Evolutionary conservation across 2,113 vertebrate genomes (phyloP).

Genomic region (Dipodomys merriami): DNA sequence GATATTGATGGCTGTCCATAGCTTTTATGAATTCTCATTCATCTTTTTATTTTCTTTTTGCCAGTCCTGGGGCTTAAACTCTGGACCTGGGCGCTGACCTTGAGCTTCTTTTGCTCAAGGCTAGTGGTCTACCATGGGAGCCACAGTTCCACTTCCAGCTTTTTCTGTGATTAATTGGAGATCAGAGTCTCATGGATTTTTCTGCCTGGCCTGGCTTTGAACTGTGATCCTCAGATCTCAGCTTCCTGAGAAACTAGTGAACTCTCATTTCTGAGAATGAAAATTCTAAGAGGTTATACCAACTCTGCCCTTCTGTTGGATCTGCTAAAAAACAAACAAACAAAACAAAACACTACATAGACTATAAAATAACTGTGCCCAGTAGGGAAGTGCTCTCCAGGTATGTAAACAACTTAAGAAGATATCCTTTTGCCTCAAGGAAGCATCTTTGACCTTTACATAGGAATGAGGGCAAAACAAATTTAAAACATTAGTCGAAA

Average conservation of each 20-base stretch:
- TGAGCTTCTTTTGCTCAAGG: too few relatives aligned
- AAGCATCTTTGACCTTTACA: constrained; percentile 45
- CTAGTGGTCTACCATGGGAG: too few relatives aligned
- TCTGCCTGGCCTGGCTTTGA: too few relatives aligned
- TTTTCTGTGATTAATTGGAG: too few relatives aligned
- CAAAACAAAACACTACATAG: background rate
- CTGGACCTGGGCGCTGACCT: too few relatives aligned
- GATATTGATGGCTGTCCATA: background rate
- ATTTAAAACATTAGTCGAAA: background rate
- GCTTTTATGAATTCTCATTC: background rate
- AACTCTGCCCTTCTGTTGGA: constrained; percentile 17
- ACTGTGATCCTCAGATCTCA: too few relatives aligned
- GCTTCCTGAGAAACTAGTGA: too few relatives aligned
- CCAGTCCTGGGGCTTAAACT: too few relatives aligned
- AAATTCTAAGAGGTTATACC: background rate
- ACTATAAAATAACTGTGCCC: constrained; percentile 1
- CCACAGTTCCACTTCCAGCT: too few relatives aligned
- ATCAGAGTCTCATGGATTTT: too few relatives aligned
- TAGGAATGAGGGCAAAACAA: constrained; percentile 11
- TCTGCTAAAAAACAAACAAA: constrained; percentile 2
- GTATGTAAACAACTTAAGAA: constrained; percentile 16
- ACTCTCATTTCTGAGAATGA: background rate
- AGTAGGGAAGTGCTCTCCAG: background rate
- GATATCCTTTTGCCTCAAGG: background rate
- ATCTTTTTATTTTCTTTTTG: too few relatives aligned